phyloP scores from a whole-genome alignment of 2,888 invertebrate species.

The Bellardia bayeri region DNA sequence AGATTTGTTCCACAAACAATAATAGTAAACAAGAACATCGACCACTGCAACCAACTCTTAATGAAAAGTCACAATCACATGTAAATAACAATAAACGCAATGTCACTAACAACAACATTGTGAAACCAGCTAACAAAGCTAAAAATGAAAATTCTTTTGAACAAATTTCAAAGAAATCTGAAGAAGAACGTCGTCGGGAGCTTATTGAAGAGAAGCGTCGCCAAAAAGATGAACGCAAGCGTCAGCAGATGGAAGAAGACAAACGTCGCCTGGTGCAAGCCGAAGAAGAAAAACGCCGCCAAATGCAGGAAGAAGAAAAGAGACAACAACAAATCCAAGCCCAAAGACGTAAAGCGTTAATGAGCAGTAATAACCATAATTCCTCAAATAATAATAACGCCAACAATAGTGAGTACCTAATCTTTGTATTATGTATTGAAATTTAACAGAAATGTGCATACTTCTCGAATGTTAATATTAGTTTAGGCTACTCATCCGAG shows the following conservation, averaged over 20 bases:
- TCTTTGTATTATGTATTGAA: too few species aligned
- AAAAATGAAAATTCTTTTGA: slow-evolving; percentile 66
- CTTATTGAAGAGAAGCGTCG: slow-evolving; percentile 80
- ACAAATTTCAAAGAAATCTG: slow-evolving; percentile 71
- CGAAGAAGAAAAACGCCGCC: slow-evolving; percentile 82
- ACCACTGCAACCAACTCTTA: slow-evolving; percentile 34
- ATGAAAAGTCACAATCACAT: slow-evolving; percentile 39
- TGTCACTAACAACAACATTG: slow-evolving; percentile 53
- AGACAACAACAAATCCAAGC: slow-evolving; percentile 83
- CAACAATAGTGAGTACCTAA: slow-evolving; percentile 37
- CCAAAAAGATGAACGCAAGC: slow-evolving; percentile 82
- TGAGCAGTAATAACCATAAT: slow-evolving; percentile 74
- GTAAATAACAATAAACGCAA: slow-evolving; percentile 42
- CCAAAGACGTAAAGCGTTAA: slow-evolving; percentile 81
- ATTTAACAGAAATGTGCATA: too few species aligned
- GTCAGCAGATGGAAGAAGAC: slow-evolving; percentile 81
- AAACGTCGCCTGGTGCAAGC: slow-evolving; percentile 78
- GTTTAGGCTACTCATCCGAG: too few species aligned
- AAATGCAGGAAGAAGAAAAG: slow-evolving; percentile 81
- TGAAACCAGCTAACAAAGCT: slow-evolving; percentile 51
- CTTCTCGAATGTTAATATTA: too few species aligned
- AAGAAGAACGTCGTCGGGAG: slow-evolving; percentile 81
- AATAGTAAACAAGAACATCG: slow-evolving; percentile 43
- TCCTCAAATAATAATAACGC: slow-evolving; percentile 33
- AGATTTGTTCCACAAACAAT: slow-evolving; percentile 8